Percentiles rank a stretch among this genome's conserved stretches.
Conservation (phyloP, 2,113 vertebrate genomes). For the Opisthocomus hoazin region DNA sequence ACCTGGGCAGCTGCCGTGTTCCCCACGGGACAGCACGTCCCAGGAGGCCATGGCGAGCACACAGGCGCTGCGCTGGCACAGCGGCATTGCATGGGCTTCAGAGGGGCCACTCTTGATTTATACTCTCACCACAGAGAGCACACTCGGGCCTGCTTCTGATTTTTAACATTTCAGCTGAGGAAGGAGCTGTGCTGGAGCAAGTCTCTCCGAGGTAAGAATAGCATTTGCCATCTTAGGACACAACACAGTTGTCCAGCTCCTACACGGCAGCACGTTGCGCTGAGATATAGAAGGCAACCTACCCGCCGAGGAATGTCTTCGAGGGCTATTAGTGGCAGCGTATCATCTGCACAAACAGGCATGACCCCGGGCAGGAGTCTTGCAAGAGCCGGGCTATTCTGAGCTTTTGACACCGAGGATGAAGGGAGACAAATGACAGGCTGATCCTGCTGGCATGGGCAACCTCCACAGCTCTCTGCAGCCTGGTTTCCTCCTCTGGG, state of each 20-base stretch:
- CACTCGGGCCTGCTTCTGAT: neutral
- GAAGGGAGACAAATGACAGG: neutral
- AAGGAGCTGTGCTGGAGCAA: neutral
- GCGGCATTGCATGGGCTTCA: rapidly evolving
- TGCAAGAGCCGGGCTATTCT: neutral
- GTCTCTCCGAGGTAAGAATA: constrained; percentile 51
- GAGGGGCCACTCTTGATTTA: neutral
- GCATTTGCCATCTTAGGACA: neutral
- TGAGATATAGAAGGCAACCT: neutral
- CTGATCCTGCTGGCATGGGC: neutral
- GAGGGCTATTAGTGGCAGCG: neutral
- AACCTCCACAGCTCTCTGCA: neutral
- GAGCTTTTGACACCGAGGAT: neutral
- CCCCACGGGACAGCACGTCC: neutral
- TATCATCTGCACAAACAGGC: neutral
- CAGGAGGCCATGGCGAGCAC: neutral
- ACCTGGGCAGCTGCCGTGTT: neutral
- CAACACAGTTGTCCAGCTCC: constrained; percentile 18
- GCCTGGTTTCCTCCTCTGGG: neutral
- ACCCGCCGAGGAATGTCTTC: constrained; percentile 61
- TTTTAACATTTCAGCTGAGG: neutral
- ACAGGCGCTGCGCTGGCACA: neutral
- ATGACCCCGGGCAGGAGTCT: neutral
- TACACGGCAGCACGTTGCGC: neutral
- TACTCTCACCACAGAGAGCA: neutral